Evolutionary conservation across 1,140 invertebrate species (phyloP).

Genomic region (Dreissena rostriformis): DNA sequence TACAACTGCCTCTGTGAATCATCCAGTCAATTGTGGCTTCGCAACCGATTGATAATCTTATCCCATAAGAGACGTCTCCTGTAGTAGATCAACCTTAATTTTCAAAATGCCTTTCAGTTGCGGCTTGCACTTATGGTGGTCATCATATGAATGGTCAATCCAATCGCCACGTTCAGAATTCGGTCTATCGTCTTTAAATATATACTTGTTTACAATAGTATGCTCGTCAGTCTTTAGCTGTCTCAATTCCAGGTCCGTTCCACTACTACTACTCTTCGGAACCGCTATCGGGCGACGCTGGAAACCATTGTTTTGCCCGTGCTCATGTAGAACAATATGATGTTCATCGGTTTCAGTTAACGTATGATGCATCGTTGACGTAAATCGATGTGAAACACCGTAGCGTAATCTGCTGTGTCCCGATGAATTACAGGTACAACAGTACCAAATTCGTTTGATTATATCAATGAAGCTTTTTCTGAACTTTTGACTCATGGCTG

Average conservation of each 20-base stretch:
- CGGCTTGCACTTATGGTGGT: neutral
- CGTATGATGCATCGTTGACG: slow-evolving; percentile 43
- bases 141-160: neutral
- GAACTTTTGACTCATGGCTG: slow-evolving; percentile 82
- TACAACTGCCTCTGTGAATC: too few relatives aligned
- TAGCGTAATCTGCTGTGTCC: slow-evolving; percentile 16
- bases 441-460: slow-evolving; percentile 52
- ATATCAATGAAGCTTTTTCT: slow-evolving; percentile 73
- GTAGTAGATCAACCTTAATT: neutral
- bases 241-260: slow-evolving; percentile 22
- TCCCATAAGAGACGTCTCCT: too few relatives aligned
- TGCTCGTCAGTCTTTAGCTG: neutral
- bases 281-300: slow-evolving; percentile 11
- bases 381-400: slow-evolving; percentile 17
- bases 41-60: too few relatives aligned
- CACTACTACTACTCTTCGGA: slow-evolving; percentile 54
- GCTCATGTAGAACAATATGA: slow-evolving; percentile 33
- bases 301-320: slow-evolving; percentile 10
- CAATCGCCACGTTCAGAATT: neutral
- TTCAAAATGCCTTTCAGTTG: neutral
- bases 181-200: slow-evolving; percentile 17
- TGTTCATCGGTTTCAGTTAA: slow-evolving; percentile 38
- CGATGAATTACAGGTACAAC: slow-evolving; percentile 40
- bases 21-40: too few relatives aligned
- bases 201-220: slow-evolving; percentile 34